phyloP scores from a whole-genome alignment of 2,888 invertebrate genomes.

The Odontothrips loti region DNA sequence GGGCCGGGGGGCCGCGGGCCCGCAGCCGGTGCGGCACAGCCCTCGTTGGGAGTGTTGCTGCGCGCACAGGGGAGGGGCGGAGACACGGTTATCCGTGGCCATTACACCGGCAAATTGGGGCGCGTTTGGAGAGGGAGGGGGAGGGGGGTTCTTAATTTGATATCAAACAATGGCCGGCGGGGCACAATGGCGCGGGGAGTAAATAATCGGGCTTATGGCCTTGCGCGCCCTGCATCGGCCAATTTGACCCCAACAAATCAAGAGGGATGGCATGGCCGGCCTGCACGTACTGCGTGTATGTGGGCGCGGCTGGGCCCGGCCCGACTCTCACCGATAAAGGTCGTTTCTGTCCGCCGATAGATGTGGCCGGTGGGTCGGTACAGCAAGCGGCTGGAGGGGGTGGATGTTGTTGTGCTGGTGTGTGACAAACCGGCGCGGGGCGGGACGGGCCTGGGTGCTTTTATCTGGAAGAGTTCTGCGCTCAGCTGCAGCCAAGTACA shows the following conservation, averaged over 20 bases:
- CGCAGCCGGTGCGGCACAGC: neutral
- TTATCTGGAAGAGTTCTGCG: too few relatives aligned
- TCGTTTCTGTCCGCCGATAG: too few relatives aligned
- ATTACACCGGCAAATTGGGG: constrained; percentile 24
- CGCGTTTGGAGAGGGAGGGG: neutral
- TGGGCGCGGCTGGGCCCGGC: too few relatives aligned
- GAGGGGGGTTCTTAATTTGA: constrained; percentile 8
- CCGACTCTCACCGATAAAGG: too few relatives aligned
- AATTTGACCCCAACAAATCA: constrained; percentile 26
- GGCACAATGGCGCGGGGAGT: constrained; percentile 12
- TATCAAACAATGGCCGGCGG: constrained; percentile 6
- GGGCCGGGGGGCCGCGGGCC: too few relatives aligned
- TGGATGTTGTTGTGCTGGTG: too few relatives aligned
- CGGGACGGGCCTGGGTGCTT: too few relatives aligned
- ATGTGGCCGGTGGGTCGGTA: too few relatives aligned
- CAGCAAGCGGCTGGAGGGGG: too few relatives aligned
- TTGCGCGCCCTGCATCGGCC: neutral
- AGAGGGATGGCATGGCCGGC: neutral
- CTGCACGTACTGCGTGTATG: neutral
- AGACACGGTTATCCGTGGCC: constrained; percentile 24
- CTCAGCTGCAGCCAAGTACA: too few relatives aligned
- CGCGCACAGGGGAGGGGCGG: neutral
- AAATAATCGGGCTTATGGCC: constrained; percentile 9
- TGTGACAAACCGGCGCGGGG: too few relatives aligned
- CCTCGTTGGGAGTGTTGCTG: too few relatives aligned